Base-by-base conservation (phyloP, 2,113 vertebrate species). In the Chloebia gouldiae region DNA sequence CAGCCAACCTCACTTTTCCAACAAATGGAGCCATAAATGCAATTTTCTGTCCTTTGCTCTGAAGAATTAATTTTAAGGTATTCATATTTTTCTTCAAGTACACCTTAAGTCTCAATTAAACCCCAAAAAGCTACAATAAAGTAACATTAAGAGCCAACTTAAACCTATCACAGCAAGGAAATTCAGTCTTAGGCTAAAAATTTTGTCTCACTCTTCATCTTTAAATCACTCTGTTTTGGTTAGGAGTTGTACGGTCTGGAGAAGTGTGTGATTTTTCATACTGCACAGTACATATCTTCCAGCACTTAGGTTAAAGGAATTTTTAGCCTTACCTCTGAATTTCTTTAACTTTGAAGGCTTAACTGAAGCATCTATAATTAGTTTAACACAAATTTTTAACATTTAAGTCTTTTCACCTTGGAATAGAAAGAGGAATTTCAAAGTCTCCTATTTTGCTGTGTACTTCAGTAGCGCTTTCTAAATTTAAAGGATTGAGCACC, bases 31-130 rank as follows among this genome's bases (percentile, higher is more conserved):
- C 93, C 53, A 85, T 97, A 97, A 97, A 96, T 93, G 85, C 80
- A 96, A 92, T 95, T 95, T 94, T 92, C 96, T 95, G 76, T 97
- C 91, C 90, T 96, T 95, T 96, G 73, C 94, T 97, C 88, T 97
- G 90, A 97, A 96, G 92, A 96, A 97, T 96, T 97, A 98, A 97
- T 97, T 96, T 97, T 97, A 97, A 96, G 64, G 64, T 95, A 94
- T 97, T 97, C 95, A 96, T 96, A 95, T 95, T 96, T 97, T 97
- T 96, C 95, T 97, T 96, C 91, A 97, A 96, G 92, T 95, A 93
- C 93, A 75, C 89, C 95, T 97, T 97, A 97, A 97, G 94, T 93
- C 90, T 97, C 94, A 98, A 98, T 98, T 97, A 98, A 97, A 97
- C 59, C 91, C 92, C 91, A 50, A 96, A 96, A 97, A 89, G 94